These are phyloP conservation scores for Virgularia gustaviana DNA, from an alignment of 92 coral and sea anemone species.

Conservation along the genomic window DNA sequence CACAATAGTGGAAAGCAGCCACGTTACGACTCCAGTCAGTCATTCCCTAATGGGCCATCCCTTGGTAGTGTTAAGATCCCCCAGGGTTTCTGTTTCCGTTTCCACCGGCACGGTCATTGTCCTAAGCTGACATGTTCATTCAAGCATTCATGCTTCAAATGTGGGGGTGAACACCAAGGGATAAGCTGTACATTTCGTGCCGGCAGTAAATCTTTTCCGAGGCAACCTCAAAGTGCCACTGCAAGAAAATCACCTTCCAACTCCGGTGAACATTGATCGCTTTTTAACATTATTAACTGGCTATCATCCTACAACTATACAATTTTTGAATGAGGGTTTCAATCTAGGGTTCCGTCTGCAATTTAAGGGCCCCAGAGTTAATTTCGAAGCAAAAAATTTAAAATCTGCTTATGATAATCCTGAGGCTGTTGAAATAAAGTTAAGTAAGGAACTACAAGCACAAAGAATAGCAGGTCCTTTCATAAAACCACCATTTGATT, in stretches of 20 bases:
- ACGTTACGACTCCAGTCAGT: background rate
- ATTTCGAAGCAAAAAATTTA: conserved; percentile 10
- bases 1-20: background rate
- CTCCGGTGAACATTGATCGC: background rate
- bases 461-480: conserved; percentile 58
- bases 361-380: background rate
- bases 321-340: conserved; percentile 9
- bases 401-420: conserved; percentile 21
- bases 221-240: background rate
- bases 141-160: conserved; percentile 54
- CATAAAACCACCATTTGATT: conserved; percentile 49
- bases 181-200: conserved; percentile 51
- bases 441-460: conserved; percentile 50
- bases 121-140: conserved; percentile 44
- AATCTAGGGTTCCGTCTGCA: conserved; percentile 26
- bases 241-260: background rate
- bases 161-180: conserved; percentile 45
- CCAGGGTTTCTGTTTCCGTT: conserved; percentile 38
- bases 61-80: conserved; percentile 15
- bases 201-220: background rate
- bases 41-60: background rate
- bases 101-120: conserved; percentile 43
- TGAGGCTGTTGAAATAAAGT: conserved; percentile 37
- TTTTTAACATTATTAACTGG: background rate
- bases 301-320: background rate